Evolutionary conservation across 1,140 invertebrate genomes (phyloP).

Genomic region (Leptonema lineaticorne): DNA sequence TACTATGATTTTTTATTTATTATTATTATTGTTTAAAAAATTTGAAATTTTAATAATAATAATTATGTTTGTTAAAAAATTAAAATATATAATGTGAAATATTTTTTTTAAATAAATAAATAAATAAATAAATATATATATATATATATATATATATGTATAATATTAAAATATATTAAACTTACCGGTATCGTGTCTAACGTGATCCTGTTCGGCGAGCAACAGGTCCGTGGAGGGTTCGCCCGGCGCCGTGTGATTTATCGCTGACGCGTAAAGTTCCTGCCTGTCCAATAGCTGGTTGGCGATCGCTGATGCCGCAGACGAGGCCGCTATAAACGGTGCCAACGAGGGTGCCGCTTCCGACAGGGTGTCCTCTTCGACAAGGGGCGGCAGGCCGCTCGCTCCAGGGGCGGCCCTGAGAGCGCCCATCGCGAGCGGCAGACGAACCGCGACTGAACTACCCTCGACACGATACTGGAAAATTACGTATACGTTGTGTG

Average conservation of each 20-base stretch:
- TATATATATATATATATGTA: not conserved
- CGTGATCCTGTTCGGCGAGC: conserved; percentile 9
- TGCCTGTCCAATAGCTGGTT: not conserved
- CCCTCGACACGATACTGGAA: not conserved
- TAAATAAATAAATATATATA: not conserved
- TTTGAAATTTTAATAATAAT: too few relatives aligned
- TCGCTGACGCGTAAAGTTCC: not conserved
- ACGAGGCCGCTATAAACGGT: too few relatives aligned
- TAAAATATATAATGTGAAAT: too few relatives aligned
- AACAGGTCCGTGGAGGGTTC: conserved; percentile 30
- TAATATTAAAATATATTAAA: too few relatives aligned
- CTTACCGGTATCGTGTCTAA: not conserved
- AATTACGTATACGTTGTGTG: too few relatives aligned
- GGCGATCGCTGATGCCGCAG: not conserved
- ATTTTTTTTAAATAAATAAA: too few relatives aligned
- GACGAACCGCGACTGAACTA: conserved; percentile 15
- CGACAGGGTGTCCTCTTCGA: not conserved
- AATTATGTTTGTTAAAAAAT: too few relatives aligned
- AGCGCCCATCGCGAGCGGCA: conserved; percentile 22
- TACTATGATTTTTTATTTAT: too few relatives aligned
- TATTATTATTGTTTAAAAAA: too few relatives aligned
- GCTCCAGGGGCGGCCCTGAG: not conserved
- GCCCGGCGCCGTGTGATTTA: conserved; percentile 3
- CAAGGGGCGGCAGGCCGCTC: conserved; percentile 2
- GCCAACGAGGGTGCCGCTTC: not conserved